A percentile compares a stretch with the other conserved stretches of the same genome.
Conservation (phyloP, 2,797 vertebrate genomes). For the Gallinago nigripennis region DNA sequence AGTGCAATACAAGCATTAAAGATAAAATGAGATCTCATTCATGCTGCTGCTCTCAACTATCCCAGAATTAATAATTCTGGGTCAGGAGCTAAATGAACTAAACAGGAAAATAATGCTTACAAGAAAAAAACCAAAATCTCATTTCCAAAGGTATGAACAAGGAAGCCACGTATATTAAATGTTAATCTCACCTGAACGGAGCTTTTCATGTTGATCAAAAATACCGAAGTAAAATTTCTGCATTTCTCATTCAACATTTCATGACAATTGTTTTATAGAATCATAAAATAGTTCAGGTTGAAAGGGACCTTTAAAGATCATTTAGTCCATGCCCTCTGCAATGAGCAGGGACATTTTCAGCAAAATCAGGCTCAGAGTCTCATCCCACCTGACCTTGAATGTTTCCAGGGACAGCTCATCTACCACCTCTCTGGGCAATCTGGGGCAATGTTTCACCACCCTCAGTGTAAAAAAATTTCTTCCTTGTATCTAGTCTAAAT, state of each 20-base stretch:
- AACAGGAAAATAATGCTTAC: background rate
- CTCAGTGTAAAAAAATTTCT: background rate
- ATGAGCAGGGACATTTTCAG: background rate
- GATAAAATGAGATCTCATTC: background rate
- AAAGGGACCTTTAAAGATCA: background rate
- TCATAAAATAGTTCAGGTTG: background rate
- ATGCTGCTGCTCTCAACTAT: background rate
- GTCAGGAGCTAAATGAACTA: background rate
- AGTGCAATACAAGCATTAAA: background rate
- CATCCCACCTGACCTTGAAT: background rate
- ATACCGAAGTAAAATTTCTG: background rate
- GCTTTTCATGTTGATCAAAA: background rate
- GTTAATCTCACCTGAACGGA: background rate
- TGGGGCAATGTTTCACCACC: background rate
- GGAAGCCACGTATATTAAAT: background rate
- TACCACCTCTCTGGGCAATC: background rate
- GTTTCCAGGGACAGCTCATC: background rate
- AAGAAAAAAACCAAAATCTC: background rate
- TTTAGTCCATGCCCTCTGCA: background rate
- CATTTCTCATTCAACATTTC: background rate
- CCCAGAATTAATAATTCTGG: background rate
- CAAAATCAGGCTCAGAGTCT: background rate
- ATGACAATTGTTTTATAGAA: background rate
- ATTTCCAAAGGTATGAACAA: background rate
- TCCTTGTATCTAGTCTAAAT: background rate